phyloP scores from a whole-genome alignment of 2,797 vertebrate species.

The Syngnathus acus region DNA sequence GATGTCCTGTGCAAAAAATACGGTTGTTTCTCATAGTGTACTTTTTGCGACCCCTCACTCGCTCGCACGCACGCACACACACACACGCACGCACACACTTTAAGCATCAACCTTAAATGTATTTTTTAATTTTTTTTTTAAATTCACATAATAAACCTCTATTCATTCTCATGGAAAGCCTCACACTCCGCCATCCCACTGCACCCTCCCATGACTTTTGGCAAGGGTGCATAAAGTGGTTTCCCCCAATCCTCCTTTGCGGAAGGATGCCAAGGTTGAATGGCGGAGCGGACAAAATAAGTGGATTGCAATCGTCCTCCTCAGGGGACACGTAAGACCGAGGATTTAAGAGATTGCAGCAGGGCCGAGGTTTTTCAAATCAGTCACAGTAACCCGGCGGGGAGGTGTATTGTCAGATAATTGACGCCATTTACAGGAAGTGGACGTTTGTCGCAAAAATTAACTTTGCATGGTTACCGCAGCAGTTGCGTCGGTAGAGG shows the following conservation, averaged over 20 bases:
- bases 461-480: background rate
- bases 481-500: slow-evolving; percentile 1
- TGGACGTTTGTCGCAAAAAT: background rate
- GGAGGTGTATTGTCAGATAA: background rate
- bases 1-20: background rate
- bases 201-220: slow-evolving; percentile 21
- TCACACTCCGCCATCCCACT: slow-evolving; percentile 3
- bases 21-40: background rate
- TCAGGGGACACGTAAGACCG: slow-evolving; percentile 53
- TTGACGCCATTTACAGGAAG: background rate
- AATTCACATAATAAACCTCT: too few relatives aligned
- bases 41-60: too few relatives aligned
- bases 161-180: background rate
- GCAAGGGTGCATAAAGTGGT: slow-evolving; percentile 2
- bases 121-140: too few relatives aligned
- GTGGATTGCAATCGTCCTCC: slow-evolving; percentile 43
- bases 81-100: too few relatives aligned
- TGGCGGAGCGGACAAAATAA: slow-evolving; percentile 33
- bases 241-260: slow-evolving; percentile 8
- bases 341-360: slow-evolving; percentile 67
- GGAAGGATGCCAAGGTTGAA: slow-evolving; percentile 26
- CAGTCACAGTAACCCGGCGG: slow-evolving; percentile 52
- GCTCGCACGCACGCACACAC: too few relatives aligned
- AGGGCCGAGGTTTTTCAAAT: slow-evolving; percentile 61
- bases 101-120: too few relatives aligned